These are phyloP conservation scores for Daubentonia madagascariensis DNA, from an alignment of 2,113 vertebrate genomes.

Conservation along the genomic window DNA sequence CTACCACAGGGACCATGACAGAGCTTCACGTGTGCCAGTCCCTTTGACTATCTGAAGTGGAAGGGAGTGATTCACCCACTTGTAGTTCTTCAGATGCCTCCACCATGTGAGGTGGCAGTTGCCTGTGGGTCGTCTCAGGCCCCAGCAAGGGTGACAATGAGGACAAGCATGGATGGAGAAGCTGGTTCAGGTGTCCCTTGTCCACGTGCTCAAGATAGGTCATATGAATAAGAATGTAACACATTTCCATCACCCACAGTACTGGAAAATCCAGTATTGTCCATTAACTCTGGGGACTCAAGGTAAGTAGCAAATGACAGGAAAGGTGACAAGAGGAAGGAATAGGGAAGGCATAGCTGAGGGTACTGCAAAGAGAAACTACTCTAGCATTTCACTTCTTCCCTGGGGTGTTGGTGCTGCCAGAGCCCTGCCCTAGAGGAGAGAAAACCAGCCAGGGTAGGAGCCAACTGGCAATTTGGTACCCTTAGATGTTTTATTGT, in stretches of 20 bases:
- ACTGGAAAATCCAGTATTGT: background rate
- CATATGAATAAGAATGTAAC: background rate
- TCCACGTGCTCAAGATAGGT: background rate
- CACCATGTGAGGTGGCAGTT: background rate
- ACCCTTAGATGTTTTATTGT: background rate
- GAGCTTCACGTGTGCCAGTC: background rate
- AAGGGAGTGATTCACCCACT: too few species aligned
- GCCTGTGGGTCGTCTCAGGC: background rate
- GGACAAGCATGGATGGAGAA: background rate
- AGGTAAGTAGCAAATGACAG: background rate
- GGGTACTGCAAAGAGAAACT: too few species aligned
- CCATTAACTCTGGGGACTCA: background rate
- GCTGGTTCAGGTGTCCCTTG: background rate
- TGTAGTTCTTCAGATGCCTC: background rate
- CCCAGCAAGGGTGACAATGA: background rate
- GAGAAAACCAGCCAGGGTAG: background rate
- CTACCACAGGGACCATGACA: too few species aligned
- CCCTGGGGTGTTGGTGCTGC: too few species aligned
- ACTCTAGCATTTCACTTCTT: too few species aligned
- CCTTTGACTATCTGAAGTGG: background rate
- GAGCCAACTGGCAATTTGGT: background rate
- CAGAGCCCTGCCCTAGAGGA: background rate
- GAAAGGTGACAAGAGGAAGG: background rate
- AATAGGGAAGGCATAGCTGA: fast-evolving
- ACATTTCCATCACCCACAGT: background rate